Conservation (phyloP, 1,140 invertebrate species). For the Augochlora pura region DNA sequence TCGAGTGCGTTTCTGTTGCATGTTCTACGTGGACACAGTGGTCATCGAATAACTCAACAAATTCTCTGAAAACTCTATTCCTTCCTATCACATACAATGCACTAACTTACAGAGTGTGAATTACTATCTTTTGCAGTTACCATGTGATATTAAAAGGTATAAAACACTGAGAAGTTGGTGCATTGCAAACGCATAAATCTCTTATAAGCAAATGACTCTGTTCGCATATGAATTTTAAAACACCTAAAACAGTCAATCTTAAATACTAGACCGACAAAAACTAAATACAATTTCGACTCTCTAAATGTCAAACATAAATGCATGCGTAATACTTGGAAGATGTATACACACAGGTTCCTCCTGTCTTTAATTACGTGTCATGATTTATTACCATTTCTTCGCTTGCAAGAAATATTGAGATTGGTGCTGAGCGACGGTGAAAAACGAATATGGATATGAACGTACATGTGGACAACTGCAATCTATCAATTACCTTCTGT, state of each 20-base stretch:
- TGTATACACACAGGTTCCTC: too few relatives aligned
- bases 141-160: background rate
- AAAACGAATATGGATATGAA: slow-evolving; percentile 40
- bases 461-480: slow-evolving; percentile 16
- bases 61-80: background rate
- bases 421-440: slow-evolving; percentile 23
- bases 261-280: slow-evolving; percentile 21
- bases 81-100: slow-evolving; percentile 24
- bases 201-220: background rate
- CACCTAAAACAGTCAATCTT: slow-evolving; percentile 11
- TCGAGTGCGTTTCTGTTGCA: slow-evolving; percentile 37
- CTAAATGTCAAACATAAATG: slow-evolving; percentile 22
- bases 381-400: background rate
- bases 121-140: background rate
- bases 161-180: background rate
- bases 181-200: background rate
- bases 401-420: slow-evolving; percentile 5
- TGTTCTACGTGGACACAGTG: slow-evolving; percentile 32
- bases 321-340: background rate
- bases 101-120: background rate
- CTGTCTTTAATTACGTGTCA: background rate
- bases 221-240: background rate
- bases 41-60: slow-evolving; percentile 31
- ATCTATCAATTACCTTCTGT: slow-evolving; percentile 28
- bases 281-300: background rate